A percentile compares a stretch with the other conserved stretches of the same genome.
These are phyloP conservation scores for Capromys pilorides DNA, from an alignment of 2,797 vertebrate genomes.

Conservation along the genomic window DNA sequence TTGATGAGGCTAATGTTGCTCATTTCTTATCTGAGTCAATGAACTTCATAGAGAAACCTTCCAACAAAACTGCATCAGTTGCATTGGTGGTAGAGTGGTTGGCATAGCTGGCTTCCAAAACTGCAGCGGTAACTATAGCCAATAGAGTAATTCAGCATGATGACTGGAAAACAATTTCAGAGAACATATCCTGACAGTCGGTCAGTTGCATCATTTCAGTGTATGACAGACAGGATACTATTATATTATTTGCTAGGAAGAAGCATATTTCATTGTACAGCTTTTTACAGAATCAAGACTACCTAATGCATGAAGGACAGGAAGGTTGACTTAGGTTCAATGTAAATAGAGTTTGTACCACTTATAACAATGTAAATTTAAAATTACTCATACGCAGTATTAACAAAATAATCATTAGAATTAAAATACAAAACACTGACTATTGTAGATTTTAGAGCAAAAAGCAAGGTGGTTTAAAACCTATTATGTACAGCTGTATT, in stretches of 20 bases:
- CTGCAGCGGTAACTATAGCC: conserved; percentile 17
- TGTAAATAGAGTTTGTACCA: neutral
- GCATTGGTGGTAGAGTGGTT: too few species aligned
- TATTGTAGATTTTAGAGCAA: conserved; percentile 16
- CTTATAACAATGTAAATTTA: conserved; percentile 19
- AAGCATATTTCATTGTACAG: conserved; percentile 41
- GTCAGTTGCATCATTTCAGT: conserved; percentile 67
- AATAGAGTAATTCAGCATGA: conserved; percentile 58
- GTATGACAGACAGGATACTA: conserved; percentile 50
- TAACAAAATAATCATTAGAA: conserved; percentile 52
- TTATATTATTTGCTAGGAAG: conserved; percentile 58
- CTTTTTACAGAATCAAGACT: conserved; percentile 40
- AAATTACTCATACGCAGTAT: conserved; percentile 5
- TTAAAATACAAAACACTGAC: conserved; percentile 34
- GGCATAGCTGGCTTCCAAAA: neutral
- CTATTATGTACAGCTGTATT: neutral
- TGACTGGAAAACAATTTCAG: conserved; percentile 45
- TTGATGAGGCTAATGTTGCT: neutral
- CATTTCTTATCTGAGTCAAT: conserved; percentile 53
- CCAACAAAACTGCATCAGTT: neutral
- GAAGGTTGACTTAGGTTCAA: neutral
- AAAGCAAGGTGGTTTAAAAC: conserved; percentile 11
- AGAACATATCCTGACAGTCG: conserved; percentile 62
- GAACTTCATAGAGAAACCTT: conserved; percentile 46
- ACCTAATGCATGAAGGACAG: neutral